phyloP scores from a whole-genome alignment of 2,113 vertebrate species.

The Caloenas nicobarica region DNA sequence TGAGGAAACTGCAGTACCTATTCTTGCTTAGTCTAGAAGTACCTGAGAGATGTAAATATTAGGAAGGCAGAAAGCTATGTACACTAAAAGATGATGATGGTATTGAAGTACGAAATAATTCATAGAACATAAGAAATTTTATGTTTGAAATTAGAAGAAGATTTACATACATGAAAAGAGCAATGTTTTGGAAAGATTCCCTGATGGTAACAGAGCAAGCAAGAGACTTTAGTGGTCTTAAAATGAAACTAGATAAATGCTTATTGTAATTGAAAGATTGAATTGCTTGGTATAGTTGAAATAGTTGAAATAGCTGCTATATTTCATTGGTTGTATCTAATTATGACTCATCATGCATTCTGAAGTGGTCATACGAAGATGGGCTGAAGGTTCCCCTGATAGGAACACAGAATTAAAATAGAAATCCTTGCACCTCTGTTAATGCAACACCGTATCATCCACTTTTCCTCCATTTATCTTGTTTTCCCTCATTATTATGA shows the following conservation, averaged over 20 bases:
- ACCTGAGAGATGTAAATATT: not conserved
- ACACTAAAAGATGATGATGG: not conserved
- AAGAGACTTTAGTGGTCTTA: not conserved
- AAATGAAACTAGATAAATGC: not conserved
- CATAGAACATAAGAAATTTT: not conserved
- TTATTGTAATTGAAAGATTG: not conserved
- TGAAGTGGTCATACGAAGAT: not conserved
- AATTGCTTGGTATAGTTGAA: not conserved
- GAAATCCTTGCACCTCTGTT: not conserved
- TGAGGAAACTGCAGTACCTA: not conserved
- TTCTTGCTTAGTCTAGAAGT: not conserved
- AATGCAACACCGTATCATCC: not conserved
- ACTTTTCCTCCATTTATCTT: not conserved
- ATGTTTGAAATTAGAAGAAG: not conserved
- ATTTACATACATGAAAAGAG: not conserved
- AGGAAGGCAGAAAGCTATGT: not conserved
- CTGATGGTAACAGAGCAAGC: rapidly evolving
- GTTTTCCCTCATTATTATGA: not conserved
- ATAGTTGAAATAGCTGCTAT: not conserved
- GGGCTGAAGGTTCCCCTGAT: not conserved
- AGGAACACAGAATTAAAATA: not conserved
- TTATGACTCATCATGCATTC: not conserved
- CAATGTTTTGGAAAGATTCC: not conserved
- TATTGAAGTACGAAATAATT: not conserved
- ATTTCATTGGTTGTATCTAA: not conserved